These are phyloP conservation scores for Rhea americana DNA, from an alignment of 2,113 vertebrate species.

Conservation along the genomic window DNA sequence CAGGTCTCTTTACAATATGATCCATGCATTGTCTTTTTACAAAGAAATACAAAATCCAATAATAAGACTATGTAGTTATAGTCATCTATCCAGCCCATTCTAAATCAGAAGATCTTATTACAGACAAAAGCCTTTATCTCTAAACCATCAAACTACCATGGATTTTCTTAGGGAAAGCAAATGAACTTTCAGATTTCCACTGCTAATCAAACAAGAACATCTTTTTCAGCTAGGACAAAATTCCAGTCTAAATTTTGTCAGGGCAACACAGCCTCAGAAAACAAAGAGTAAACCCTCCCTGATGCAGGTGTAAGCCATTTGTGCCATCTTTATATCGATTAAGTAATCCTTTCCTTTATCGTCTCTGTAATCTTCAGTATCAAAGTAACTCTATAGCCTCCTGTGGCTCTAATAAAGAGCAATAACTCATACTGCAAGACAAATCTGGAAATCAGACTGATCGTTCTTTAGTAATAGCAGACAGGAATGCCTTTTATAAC, in stretches of 20 bases:
- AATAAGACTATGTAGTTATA: not conserved
- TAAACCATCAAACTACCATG: not conserved
- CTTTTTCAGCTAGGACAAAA: not conserved
- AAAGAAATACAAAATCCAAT: not conserved
- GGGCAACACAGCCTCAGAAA: not conserved
- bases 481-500: not conserved
- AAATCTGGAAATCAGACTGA: not conserved
- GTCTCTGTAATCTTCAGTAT: not conserved
- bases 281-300: not conserved
- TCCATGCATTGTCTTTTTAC: not conserved
- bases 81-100: not conserved
- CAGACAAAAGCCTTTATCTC: not conserved
- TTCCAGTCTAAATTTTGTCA: not conserved
- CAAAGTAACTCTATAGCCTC: not conserved
- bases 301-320: accelerated
- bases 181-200: not conserved
- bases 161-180: not conserved
- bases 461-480: not conserved
- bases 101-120: not conserved
- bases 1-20: not conserved
- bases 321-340: not conserved
- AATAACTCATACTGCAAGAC: not conserved
- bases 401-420: not conserved
- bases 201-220: not conserved
- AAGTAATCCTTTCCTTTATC: not conserved